A percentile compares a stretch with the other conserved stretches of the same genome.
These are phyloP conservation scores for Tethea ocularis DNA, from an alignment of 2,888 invertebrate species.

Conservation along the genomic window DNA sequence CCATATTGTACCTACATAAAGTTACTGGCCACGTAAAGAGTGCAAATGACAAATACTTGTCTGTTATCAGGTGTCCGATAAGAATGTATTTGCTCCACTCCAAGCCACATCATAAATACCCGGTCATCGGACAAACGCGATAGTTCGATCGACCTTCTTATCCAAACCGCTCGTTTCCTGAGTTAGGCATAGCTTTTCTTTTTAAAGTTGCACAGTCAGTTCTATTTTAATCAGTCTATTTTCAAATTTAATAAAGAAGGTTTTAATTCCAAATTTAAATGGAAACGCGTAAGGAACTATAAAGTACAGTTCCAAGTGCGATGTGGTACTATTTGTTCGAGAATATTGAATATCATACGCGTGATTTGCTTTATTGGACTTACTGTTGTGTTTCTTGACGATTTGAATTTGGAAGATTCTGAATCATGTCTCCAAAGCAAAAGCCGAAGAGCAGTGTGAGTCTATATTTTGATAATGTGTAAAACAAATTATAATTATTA, in stretches of 20 bases:
- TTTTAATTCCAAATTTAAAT: conserved; percentile 13
- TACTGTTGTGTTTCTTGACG: conserved; percentile 68
- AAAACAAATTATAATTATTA: not conserved
- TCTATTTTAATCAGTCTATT: not conserved
- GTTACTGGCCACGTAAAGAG: conserved; percentile 41
- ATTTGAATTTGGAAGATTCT: conserved; percentile 28
- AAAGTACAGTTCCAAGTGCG: conserved; percentile 35
- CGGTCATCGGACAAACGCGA: conserved; percentile 47
- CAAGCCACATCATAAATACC: conserved; percentile 61
- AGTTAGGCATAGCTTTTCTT: not conserved
- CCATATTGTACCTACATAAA: conserved; percentile 12
- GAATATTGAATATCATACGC: conserved; percentile 51
- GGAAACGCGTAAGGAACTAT: conserved; percentile 7
- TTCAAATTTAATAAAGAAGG: not conserved
- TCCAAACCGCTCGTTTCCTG: conserved; percentile 14
- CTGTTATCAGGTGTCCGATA: conserved; percentile 73
- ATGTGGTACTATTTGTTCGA: conserved; percentile 56
- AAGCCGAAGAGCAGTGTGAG: conserved; percentile 53
- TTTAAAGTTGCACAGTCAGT: not conserved
- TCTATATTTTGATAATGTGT: conserved; percentile 11
- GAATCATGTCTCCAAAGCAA: conserved; percentile 63
- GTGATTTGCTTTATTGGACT: conserved; percentile 55
- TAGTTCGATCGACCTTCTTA: conserved; percentile 47
- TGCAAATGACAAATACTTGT: conserved; percentile 66
- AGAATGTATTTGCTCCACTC: conserved; percentile 57